Evolutionary conservation across 1,140 invertebrate species (phyloP).

Genomic region (Tribolium madens): DNA sequence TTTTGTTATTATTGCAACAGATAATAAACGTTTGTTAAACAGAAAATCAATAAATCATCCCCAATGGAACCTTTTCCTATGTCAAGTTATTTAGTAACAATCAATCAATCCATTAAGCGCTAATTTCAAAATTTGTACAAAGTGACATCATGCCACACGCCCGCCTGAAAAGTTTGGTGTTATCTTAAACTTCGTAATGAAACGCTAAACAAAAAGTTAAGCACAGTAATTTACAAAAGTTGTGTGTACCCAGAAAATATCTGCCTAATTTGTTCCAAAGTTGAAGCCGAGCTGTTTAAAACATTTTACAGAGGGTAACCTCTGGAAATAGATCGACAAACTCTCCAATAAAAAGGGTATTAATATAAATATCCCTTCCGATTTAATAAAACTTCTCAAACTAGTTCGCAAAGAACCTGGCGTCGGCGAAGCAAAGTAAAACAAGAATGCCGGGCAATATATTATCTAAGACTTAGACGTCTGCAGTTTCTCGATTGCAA

Average conservation of each 20-base stretch:
- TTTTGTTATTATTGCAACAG: conserved; percentile 2
- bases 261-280: conserved; percentile 19
- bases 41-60: conserved; percentile 8
- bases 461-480: conserved; percentile 31
- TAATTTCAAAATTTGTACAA: conserved; percentile 16
- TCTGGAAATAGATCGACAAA: conserved; percentile 23
- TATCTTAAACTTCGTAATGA: conserved; percentile 14
- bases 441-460: conserved; percentile 31
- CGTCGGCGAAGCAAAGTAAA: conserved; percentile 10
- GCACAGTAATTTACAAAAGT: conserved; percentile 15
- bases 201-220: conserved; percentile 15
- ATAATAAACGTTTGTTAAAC: background rate
- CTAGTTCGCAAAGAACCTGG: conserved; percentile 32
- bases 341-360: conserved; percentile 22
- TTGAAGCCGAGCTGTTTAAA: conserved; percentile 26
- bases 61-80: background rate
- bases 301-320: background rate
- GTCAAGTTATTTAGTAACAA: background rate
- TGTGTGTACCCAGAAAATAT: conserved; percentile 29
- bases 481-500: conserved; percentile 28
- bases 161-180: background rate
- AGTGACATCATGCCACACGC: background rate
- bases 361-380: conserved; percentile 44
- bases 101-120: conserved; percentile 3
- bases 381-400: conserved; percentile 43